Percentiles rank a stretch among this genome's conserved stretches.
phyloP scores from a whole-genome alignment of 2,797 vertebrate genomes.

The Enteromius fasciolatus region DNA sequence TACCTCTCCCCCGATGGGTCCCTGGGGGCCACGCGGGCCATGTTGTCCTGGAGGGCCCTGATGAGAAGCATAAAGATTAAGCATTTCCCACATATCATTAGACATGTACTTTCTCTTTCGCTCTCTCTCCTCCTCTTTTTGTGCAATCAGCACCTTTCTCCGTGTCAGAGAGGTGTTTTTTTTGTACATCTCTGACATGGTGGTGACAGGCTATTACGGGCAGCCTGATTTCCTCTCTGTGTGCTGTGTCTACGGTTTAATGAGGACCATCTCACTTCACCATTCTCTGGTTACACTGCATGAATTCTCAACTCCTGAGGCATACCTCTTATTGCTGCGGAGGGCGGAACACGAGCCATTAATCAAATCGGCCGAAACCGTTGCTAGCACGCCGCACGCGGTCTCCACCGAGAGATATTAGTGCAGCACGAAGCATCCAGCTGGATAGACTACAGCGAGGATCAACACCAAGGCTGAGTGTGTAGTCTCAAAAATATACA shows the following conservation, averaged over 20 bases:
- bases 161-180: slow-evolving; percentile 55
- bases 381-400: not conserved
- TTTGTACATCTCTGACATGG: slow-evolving; percentile 43
- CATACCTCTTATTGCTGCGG: slow-evolving; percentile 56
- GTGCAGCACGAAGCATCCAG: slow-evolving; percentile 12
- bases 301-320: slow-evolving; percentile 24
- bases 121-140: slow-evolving; percentile 26
- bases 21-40: slow-evolving; percentile 86
- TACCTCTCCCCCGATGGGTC: slow-evolving; percentile 86
- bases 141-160: slow-evolving; percentile 52
- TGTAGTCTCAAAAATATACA: slow-evolving; percentile 30
- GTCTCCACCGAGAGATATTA: slow-evolving; percentile 39
- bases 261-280: slow-evolving; percentile 43
- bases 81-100: slow-evolving; percentile 25
- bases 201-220: slow-evolving; percentile 53
- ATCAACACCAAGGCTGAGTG: slow-evolving; percentile 13
- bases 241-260: slow-evolving; percentile 47
- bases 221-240: slow-evolving; percentile 29
- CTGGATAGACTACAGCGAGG: not conserved
- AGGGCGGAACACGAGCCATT: slow-evolving; percentile 69
- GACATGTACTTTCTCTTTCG: slow-evolving; percentile 13
- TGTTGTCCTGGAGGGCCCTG: slow-evolving; percentile 90
- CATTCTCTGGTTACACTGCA: slow-evolving; percentile 20
- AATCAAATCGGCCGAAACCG: slow-evolving; percentile 67
- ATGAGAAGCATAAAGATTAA: slow-evolving; percentile 61